phyloP scores from a whole-genome alignment of 2,113 vertebrate genomes.

The Dolichotis patagonum region DNA sequence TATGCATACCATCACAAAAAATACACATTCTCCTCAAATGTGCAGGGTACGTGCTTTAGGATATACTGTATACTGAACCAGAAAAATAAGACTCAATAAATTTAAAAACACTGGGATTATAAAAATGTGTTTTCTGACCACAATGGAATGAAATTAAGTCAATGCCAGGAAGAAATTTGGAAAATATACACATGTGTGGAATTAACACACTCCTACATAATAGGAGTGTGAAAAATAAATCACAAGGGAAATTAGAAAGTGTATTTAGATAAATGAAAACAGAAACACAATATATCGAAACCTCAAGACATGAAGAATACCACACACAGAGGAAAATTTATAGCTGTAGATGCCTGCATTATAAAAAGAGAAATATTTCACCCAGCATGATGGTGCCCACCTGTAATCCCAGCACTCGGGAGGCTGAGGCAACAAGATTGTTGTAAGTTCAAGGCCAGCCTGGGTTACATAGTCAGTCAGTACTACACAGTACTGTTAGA shows the following conservation, averaged over 20 bases:
- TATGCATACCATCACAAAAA: accelerated
- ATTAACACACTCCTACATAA: not conserved
- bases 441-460: not conserved
- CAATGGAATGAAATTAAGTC: not conserved
- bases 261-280: not conserved
- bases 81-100: not conserved
- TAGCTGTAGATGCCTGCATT: not conserved
- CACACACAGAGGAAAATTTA: not conserved
- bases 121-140: not conserved
- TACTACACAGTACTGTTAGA: not conserved
- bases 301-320: not conserved
- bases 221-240: not conserved
- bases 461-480: not conserved
- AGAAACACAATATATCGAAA: not conserved
- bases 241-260: not conserved
- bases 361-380: not conserved
- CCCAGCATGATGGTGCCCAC: not conserved
- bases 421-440: not conserved
- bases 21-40: not conserved
- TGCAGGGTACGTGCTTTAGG: not conserved
- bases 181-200: not conserved
- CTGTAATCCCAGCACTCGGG: not conserved
- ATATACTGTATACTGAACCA: not conserved
- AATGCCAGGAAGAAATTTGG: not conserved
- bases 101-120: not conserved